Base-by-base conservation (phyloP, 37 sponge, comb jelly and placozoan species). In the Crambe crambe region DNA sequence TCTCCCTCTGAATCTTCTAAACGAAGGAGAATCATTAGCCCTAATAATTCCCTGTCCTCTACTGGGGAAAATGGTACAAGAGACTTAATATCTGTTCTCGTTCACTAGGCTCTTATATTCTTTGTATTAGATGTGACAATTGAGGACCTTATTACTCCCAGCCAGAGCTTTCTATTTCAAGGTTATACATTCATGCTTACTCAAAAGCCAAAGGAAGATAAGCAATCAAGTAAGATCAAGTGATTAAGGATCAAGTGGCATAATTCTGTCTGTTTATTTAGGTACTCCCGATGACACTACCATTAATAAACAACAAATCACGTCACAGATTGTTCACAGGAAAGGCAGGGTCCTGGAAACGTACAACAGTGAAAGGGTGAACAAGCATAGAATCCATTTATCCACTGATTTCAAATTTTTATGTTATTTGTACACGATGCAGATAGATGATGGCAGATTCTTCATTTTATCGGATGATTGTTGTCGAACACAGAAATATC, bases 401-500 rank as follows among this genome's bases (percentile, higher is more conserved):
- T n/a, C n/a, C n/a, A n/a, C n/a, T n/a, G n/a, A n/a, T n/a, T 51
- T 51, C 15, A 51, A 18, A 23, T 37, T 25, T 42, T 3, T 36
- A 35, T 36, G 12, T 36, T 3, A 6, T 39, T 69, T 25, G 23
- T n/a, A n/a, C 2, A 2, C 20, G 4, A 41, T 18, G 37, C 79
- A 79, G 79, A 56, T 79, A 3, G 54, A 39, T 36, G 42, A 43
- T 62, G 74, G 82, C 2, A 43, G 59, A 32, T 76, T 25, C 42
- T 86, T 72, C 61, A 66, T 86, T 2, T 26, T 90, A 26, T 84
- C 90, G 25, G 87, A 90, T 32, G 47, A 26, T 25, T 74, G 38
- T 42, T 86, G 91, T 42, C 44, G 83, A 0, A 90, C 86, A 41
- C 37, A 47, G 32, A 90, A 90, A 64, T 90, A 84, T 54, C 87